Evolutionary conservation across 2,113 vertebrate species (phyloP), one percentile per base, ranked within the genome.

Genomic region (Addax nasomaculatus): DNA sequence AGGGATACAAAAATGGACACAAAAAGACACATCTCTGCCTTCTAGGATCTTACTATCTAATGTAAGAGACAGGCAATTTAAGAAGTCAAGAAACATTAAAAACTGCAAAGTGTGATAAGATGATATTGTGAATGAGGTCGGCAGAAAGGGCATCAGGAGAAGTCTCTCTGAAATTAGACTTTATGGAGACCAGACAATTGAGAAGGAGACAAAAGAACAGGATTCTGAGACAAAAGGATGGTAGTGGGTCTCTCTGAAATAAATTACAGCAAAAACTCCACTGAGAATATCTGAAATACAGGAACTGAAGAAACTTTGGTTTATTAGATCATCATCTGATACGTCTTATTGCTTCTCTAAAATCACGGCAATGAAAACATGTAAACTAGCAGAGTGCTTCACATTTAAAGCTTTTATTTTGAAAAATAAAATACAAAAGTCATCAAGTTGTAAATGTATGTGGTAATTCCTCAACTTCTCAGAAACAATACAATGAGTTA

Each of bases 401-500:
- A 98, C 99, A 98, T 98, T 99, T 98, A 99, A 99, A 99, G 99
- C 98, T 99, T 99, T 99, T 99, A 99, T 99, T 99, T 99, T 99
- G 98, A 99, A 99, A 99, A 99, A 99, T 99, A 99, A 99, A 99
- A 99, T 99, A 99, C 98, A 99, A 99, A 99, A 99, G 98, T 98
- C 98, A 97, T 98, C 98, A 98, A 93, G 97, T 98, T 99, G 98
- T 98, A 99, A 99, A 98, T 98, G 97, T 99, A 98, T 98, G 98
- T 95, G 12, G 98, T 98, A 96, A 97, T 97, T 98, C 97, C 97
- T 97, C 96, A 97, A 95, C 62, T 85, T 98, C 94, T 97, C 98
- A 95, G 93, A 97, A 98, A 96, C 39, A 96, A 98, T 96, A 81
- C 81, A 93, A 84, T 95, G 86, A 90, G 96, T 98, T 98, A 96